These are phyloP conservation scores for Collichthys lucidus DNA, from an alignment of 2,113 vertebrate species.

Conservation along the genomic window DNA sequence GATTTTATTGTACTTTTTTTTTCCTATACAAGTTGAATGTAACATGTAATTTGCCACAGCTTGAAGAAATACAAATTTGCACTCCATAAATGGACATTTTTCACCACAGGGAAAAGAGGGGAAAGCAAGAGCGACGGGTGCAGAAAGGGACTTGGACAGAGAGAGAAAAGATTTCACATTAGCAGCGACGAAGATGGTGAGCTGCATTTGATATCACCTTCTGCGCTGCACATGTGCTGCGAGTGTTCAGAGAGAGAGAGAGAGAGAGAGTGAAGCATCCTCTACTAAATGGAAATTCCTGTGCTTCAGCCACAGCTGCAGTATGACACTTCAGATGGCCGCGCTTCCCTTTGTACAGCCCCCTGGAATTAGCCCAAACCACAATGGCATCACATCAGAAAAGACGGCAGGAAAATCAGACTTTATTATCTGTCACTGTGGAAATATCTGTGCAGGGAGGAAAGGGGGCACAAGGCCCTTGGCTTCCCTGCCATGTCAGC, in stretches of 20 bases:
- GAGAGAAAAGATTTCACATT: constrained; percentile 53
- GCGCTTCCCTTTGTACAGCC: constrained; percentile 89
- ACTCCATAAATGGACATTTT: neutral
- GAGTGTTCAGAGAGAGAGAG: constrained; percentile 30
- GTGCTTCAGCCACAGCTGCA: constrained; percentile 88
- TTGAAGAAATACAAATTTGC: neutral
- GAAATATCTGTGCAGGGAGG: constrained; percentile 81
- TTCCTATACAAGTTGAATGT: neutral
- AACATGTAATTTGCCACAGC: neutral
- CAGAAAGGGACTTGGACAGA: constrained; percentile 17
- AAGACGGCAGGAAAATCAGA: constrained; percentile 79
- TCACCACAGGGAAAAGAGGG: constrained; percentile 3
- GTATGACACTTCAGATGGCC: constrained; percentile 92
- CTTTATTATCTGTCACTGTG: constrained; percentile 87
- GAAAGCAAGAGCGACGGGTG: neutral
- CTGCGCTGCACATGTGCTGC: constrained; percentile 91
- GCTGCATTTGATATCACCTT: constrained; percentile 90
- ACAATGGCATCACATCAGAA: constrained; percentile 93
- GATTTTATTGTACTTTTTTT: neutral
- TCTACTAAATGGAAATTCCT: constrained; percentile 87
- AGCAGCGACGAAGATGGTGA: constrained; percentile 35
- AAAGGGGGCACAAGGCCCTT: constrained; percentile 71
- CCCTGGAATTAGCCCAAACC: constrained; percentile 93
- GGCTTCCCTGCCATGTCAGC: constrained; percentile 71
- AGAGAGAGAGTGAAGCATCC: constrained; percentile 71